A percentile compares a stretch with the other conserved stretches of the same genome.
Conservation (phyloP, 2,113 vertebrate species). For the Bubo blakistoni region DNA sequence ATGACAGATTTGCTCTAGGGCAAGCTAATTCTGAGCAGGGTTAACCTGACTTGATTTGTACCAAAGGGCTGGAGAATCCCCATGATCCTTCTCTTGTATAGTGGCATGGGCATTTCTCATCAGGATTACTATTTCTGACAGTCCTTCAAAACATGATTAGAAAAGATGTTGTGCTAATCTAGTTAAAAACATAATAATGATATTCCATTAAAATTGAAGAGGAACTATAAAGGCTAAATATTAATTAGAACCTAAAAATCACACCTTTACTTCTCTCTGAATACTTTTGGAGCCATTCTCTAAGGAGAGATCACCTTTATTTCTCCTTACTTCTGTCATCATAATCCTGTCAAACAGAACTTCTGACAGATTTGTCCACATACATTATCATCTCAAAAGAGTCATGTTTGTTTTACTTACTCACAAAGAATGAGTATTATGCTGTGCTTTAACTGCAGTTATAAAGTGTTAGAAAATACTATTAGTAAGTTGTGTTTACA, state of each 20-base stretch:
- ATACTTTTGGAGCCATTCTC: not conserved
- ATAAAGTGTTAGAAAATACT: not conserved
- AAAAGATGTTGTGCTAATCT: not conserved
- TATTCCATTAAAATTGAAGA: not conserved
- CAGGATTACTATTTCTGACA: not conserved
- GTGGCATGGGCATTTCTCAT: not conserved
- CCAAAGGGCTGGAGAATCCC: rapidly evolving
- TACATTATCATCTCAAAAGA: not conserved
- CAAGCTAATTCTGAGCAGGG: not conserved
- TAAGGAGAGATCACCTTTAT: not conserved
- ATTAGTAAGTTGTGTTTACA: not conserved
- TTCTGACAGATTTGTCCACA: not conserved
- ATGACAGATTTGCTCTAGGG: not conserved
- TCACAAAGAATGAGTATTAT: not conserved
- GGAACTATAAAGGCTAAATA: not conserved
- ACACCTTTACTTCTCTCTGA: not conserved
- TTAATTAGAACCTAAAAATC: not conserved
- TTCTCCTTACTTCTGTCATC: not conserved
- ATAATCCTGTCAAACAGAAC: not conserved
- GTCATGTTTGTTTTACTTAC: not conserved
- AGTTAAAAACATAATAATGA: not conserved
- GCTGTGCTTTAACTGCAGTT: not conserved
- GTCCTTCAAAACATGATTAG: not conserved
- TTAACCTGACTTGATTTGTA: not conserved
- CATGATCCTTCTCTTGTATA: not conserved